Evolutionary conservation across 2,888 invertebrate species (phyloP).

Genomic region (Brachyopa scutellaris): DNA sequence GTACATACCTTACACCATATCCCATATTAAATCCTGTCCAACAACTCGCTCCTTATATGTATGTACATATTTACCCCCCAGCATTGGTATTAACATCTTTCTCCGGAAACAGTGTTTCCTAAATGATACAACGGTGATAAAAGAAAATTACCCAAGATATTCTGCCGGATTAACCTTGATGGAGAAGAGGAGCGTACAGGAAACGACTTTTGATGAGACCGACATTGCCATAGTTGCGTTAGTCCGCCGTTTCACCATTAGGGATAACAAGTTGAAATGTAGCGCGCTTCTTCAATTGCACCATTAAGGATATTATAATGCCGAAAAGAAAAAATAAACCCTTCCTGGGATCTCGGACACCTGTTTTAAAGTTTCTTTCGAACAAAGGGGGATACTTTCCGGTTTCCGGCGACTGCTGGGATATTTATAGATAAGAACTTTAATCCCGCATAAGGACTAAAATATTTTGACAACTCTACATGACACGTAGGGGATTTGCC

Average conservation of each 20-base stretch:
- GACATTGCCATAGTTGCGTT: neutral
- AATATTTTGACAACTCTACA: conserved; percentile 20
- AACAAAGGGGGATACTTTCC: conserved; percentile 17
- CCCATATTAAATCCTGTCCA: conserved; percentile 2
- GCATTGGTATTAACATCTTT: conserved; percentile 25
- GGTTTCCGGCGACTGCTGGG: neutral
- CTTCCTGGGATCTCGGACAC: conserved; percentile 61
- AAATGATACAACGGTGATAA: conserved; percentile 67
- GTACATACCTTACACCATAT: neutral
- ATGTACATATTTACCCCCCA: neutral
- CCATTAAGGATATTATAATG: conserved; percentile 53
- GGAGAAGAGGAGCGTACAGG: neutral
- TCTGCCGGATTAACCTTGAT: conserved; percentile 51
- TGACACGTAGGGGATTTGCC: conserved; percentile 24
- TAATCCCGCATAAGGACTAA: conserved; percentile 33
- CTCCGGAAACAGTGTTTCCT: conserved; percentile 30
- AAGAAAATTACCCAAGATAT: conserved; percentile 60
- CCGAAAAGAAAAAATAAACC: conserved; percentile 18
- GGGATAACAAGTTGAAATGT: conserved; percentile 59
- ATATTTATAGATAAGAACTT: conserved; percentile 38
- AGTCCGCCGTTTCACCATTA: conserved; percentile 40
- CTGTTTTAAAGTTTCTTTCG: conserved; percentile 40
- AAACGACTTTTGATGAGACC: conserved; percentile 19
- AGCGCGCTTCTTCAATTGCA: conserved; percentile 43
- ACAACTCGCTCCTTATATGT: neutral